Percentiles rank a stretch among this genome's conserved stretches.
These are phyloP conservation scores for Dermatemys mawii DNA, from an alignment of 2,113 vertebrate genomes.

Conservation along the genomic window DNA sequence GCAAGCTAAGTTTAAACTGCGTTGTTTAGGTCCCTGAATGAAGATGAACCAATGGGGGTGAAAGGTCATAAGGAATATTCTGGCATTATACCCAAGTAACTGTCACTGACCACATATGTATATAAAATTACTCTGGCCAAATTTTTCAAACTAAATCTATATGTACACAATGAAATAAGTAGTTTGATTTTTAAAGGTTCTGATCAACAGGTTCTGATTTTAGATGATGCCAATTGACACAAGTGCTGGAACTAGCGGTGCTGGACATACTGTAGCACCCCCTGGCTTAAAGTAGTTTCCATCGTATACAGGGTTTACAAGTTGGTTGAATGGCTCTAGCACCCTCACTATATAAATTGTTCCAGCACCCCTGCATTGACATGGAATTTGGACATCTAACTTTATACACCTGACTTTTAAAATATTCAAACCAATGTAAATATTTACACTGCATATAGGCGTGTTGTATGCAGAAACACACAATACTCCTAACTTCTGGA, in stretches of 20 bases:
- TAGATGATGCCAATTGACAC: background rate
- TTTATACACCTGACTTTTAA: background rate
- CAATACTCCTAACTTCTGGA: too few relatives aligned
- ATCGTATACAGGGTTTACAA: too few relatives aligned
- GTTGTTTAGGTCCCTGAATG: background rate
- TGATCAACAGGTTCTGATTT: too few relatives aligned
- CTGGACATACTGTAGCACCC: too few relatives aligned
- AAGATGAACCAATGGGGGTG: background rate
- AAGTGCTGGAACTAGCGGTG: too few relatives aligned
- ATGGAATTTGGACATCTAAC: background rate
- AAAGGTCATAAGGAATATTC: background rate
- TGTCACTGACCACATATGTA: background rate
- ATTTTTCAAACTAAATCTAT: background rate
- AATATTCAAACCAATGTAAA: background rate
- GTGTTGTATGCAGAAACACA: too few relatives aligned
- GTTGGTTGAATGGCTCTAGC: too few relatives aligned
- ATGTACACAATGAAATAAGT: background rate
- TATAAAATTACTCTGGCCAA: background rate
- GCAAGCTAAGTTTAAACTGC: background rate
- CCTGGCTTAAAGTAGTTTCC: too few relatives aligned
- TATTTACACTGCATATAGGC: too few relatives aligned
- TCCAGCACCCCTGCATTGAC: too few relatives aligned
- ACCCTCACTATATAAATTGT: too few relatives aligned
- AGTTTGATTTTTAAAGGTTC: background rate
- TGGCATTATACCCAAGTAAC: background rate